Conservation (phyloP, 2,113 vertebrate genomes). For the Candoia aspera region DNA sequence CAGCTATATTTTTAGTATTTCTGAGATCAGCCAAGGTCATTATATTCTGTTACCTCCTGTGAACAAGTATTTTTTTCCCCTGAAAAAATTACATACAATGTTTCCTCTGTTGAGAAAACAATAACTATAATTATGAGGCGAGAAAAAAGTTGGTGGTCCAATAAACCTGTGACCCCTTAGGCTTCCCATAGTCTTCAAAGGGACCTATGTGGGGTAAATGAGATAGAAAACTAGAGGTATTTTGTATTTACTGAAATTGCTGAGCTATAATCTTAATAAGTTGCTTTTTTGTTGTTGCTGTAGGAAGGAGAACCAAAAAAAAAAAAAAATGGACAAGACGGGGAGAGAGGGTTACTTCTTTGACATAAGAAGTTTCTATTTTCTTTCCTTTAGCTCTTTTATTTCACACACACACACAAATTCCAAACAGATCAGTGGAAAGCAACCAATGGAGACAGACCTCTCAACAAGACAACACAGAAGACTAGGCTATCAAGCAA, state of each 20-base stretch:
- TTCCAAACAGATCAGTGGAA: slow-evolving; percentile 62
- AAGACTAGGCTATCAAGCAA: slow-evolving; percentile 65
- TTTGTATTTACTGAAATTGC: not conserved
- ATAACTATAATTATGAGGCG: not conserved
- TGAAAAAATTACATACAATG: not conserved
- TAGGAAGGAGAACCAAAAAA: not conserved
- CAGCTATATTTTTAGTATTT: not conserved
- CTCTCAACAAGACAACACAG: slow-evolving; percentile 62
- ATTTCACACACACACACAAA: slow-evolving; percentile 56
- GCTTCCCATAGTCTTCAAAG: not conserved
- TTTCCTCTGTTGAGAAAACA: not conserved
- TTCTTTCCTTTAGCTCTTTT: slow-evolving; percentile 28
- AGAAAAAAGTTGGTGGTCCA: not conserved
- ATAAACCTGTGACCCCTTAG: not conserved
- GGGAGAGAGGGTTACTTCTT: not conserved
- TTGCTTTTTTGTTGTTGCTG: not conserved
- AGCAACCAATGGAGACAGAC: slow-evolving; percentile 56
- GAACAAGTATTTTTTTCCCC: not conserved
- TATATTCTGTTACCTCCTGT: not conserved
- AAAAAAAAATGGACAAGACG: not conserved
- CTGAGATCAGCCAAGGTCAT: not conserved
- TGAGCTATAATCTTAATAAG: not conserved
- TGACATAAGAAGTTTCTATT: slow-evolving; percentile 46
- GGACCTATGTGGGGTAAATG: not conserved
- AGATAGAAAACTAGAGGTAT: not conserved